Conservation (phyloP, 2,888 invertebrate genomes). For the Allophyes oxyacanthae region DNA sequence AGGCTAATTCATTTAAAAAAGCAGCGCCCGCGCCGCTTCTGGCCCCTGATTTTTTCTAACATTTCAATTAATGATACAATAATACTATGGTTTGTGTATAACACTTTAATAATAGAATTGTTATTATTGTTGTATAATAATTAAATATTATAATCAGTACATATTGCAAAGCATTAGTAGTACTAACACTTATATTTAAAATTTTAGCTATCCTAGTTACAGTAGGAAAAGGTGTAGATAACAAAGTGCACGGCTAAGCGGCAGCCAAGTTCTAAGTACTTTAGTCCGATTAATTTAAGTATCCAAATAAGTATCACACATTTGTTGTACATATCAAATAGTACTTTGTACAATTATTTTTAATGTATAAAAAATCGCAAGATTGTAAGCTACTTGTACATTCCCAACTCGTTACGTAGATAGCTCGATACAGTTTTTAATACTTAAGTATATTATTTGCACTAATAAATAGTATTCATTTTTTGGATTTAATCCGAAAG, state of each 20-base stretch:
- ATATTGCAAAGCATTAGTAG: constrained; percentile 50
- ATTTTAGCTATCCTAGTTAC: constrained; percentile 31
- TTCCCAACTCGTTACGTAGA: constrained; percentile 57
- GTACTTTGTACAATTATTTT: constrained; percentile 51
- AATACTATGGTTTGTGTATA: constrained; percentile 45
- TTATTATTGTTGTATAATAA: constrained; percentile 34
- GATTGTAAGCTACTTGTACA: constrained; percentile 49
- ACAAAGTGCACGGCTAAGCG: constrained; percentile 23
- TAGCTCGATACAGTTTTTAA: constrained; percentile 51
- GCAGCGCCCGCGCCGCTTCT: constrained; percentile 82
- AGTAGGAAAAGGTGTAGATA: constrained; percentile 40
- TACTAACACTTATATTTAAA: constrained; percentile 53
- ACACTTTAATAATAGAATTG: constrained; percentile 44
- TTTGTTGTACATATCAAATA: constrained; percentile 44
- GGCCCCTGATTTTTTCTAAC: constrained; percentile 60
- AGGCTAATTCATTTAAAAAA: constrained; percentile 88
- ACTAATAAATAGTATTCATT: constrained; percentile 31
- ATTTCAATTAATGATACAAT: constrained; percentile 36
- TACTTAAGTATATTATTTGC: constrained; percentile 41
- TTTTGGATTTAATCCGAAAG: constrained; percentile 59
- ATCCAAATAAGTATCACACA: constrained; percentile 53
- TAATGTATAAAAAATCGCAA: constrained; percentile 40
- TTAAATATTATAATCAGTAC: constrained; percentile 52
- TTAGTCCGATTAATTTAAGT: constrained; percentile 53
- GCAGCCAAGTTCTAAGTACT: constrained; percentile 50